Percentiles rank a stretch among this genome's conserved stretches.
These are phyloP conservation scores for Pyralis farinalis DNA, from an alignment of 2,888 invertebrate genomes.

Conservation along the genomic window DNA sequence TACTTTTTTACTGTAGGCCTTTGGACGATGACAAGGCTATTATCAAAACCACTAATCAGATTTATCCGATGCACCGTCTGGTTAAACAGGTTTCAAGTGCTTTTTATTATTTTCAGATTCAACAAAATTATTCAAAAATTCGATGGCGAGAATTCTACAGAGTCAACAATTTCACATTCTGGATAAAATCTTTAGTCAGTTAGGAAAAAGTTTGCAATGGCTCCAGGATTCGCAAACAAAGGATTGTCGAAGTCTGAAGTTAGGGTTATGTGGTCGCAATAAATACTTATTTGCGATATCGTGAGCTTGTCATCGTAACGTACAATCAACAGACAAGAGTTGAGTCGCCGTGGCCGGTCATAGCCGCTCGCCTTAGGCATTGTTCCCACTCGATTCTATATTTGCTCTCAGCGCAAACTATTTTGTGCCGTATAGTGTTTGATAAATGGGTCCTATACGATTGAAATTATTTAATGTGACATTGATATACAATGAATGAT, in stretches of 20 bases:
- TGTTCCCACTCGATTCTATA: constrained; percentile 59
- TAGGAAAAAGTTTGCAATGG: not conserved
- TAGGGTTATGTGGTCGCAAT: constrained; percentile 59
- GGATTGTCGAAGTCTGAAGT: constrained; percentile 32
- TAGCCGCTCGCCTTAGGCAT: constrained; percentile 53
- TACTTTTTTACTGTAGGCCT: constrained; percentile 30
- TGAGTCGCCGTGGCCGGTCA: constrained; percentile 44
- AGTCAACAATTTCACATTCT: too few species aligned
- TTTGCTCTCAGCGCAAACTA: constrained; percentile 19
- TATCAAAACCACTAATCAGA: constrained; percentile 9
- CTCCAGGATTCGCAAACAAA: constrained; percentile 22
- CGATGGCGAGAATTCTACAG: too few species aligned
- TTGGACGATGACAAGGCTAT: constrained; percentile 22
- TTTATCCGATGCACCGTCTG: not conserved
- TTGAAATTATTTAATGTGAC: constrained; percentile 43
- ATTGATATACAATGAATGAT: constrained; percentile 30
- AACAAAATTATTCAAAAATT: not conserved
- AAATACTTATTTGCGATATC: constrained; percentile 74
- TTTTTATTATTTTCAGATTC: not conserved
- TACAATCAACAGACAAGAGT: constrained; percentile 69
- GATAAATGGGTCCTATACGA: constrained; percentile 54
- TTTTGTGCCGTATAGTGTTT: constrained; percentile 27
- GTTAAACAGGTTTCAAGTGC: constrained; percentile 1
- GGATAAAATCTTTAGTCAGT: too few species aligned
- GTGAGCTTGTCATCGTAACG: constrained; percentile 72